Evolutionary conservation across 2,797 vertebrate genomes (phyloP).

Genomic region (Enteromius thamalakanensis): DNA sequence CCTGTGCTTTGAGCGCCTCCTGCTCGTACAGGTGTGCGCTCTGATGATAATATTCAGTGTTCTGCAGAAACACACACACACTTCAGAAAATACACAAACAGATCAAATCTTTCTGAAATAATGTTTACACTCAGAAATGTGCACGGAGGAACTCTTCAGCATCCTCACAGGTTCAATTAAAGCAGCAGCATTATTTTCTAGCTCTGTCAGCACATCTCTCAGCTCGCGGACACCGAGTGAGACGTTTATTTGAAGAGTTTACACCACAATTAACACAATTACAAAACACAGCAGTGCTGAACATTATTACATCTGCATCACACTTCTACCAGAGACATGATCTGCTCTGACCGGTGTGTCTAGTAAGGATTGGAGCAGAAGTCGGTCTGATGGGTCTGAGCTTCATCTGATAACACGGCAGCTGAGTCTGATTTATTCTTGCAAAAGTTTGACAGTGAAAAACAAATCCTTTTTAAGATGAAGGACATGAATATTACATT

Average conservation of each 20-base stretch:
- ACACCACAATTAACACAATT: conserved; percentile 66
- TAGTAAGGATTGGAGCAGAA: conserved; percentile 46
- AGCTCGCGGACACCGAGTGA: conserved; percentile 26
- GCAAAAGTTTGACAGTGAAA: conserved; percentile 38
- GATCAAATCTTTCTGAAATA: no score
- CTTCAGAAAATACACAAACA: no score
- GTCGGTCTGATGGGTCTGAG: conserved; percentile 18
- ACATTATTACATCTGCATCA: conserved; percentile 35
- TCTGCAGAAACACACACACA: no score
- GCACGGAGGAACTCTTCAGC: neutral
- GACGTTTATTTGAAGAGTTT: conserved; percentile 63
- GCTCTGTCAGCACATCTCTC: conserved; percentile 51
- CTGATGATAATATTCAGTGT: no score
- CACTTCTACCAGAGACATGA: neutral
- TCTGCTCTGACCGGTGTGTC: conserved; percentile 29
- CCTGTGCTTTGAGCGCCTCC: no score
- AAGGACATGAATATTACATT: conserved; percentile 43
- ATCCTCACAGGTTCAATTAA: neutral
- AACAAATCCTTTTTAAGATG: conserved; percentile 31
- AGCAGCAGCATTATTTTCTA: neutral
- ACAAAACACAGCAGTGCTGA: conserved; percentile 34
- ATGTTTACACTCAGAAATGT: neutral
- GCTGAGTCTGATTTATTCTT: conserved; percentile 37
- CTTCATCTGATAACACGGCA: conserved; percentile 38
- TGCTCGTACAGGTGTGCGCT: no score